A percentile compares a stretch with the other conserved stretches of the same genome.
Evolutionary conservation across 2,888 invertebrate genomes (phyloP).

Genomic region (Psylliodes chrysocephalus): DNA sequence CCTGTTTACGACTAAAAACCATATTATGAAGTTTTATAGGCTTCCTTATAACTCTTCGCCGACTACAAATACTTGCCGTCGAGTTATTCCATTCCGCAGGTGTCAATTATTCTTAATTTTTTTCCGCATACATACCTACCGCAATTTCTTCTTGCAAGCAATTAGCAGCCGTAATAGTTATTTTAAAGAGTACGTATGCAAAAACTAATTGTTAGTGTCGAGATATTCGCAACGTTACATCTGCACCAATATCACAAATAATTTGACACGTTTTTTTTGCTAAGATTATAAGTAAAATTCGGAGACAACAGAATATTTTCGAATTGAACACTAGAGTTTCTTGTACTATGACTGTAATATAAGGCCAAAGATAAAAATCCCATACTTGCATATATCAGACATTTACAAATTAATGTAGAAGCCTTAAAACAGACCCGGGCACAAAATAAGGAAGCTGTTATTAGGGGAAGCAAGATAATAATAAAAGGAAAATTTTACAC

Average conservation of each 20-base stretch:
- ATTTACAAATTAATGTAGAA: too few relatives aligned
- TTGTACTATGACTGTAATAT: too few relatives aligned
- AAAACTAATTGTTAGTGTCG: conserved; percentile 5
- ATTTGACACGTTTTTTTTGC: conserved; percentile 1
- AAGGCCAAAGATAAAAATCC: too few relatives aligned
- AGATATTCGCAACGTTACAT: not conserved
- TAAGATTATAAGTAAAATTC: too few relatives aligned
- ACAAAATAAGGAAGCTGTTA: too few relatives aligned
- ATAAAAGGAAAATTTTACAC: too few relatives aligned
- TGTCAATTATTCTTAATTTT: conserved; percentile 11
- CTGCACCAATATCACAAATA: not conserved
- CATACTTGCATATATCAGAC: too few relatives aligned
- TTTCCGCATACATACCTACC: conserved; percentile 11
- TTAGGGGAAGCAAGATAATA: too few relatives aligned
- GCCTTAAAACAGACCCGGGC: too few relatives aligned
- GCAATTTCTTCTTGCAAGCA: conserved; percentile 11
- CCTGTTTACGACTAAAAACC: not conserved
- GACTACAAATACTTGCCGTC: not conserved
- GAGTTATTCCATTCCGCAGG: conserved; percentile 12
- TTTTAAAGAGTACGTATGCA: conserved; percentile 1
- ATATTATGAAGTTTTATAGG: conserved; percentile 6
- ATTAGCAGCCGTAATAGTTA: conserved; percentile 17
- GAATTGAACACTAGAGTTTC: too few relatives aligned
- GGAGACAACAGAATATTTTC: too few relatives aligned
- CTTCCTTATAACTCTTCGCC: conserved; percentile 5